These are phyloP conservation scores for Daubentonia madagascariensis DNA, from an alignment of 2,113 vertebrate genomes.

Conservation along the genomic window DNA sequence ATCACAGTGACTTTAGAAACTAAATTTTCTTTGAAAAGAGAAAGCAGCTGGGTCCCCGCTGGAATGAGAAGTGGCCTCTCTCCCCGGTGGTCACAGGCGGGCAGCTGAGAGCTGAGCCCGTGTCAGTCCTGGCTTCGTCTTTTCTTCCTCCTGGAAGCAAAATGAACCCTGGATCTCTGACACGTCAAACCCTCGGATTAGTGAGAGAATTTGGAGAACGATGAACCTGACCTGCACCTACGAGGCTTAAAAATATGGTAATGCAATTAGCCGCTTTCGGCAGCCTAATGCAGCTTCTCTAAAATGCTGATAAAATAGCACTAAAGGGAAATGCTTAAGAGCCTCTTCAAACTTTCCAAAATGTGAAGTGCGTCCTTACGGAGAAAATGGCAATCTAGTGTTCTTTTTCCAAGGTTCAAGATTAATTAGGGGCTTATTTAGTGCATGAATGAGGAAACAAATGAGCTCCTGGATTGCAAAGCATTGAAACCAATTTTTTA, in stretches of 20 bases:
- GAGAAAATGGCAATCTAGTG: slow-evolving; percentile 82
- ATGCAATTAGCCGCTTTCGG: slow-evolving; percentile 84
- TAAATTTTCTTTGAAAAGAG: not conserved
- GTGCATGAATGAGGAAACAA: slow-evolving; percentile 83
- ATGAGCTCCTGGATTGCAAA: slow-evolving; percentile 81
- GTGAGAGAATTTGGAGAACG: not conserved
- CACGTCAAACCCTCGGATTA: slow-evolving; percentile 24
- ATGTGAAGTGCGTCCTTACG: slow-evolving; percentile 79
- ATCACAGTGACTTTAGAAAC: not conserved
- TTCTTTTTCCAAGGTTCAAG: slow-evolving; percentile 83
- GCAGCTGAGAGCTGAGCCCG: no score
- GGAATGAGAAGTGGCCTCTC: not conserved
- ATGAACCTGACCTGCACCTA: slow-evolving; percentile 55
- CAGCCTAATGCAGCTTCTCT: slow-evolving; percentile 82
- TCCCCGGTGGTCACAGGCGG: not conserved
- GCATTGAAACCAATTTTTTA: slow-evolving; percentile 83
- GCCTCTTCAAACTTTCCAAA: slow-evolving; percentile 86
- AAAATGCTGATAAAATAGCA: slow-evolving; percentile 80
- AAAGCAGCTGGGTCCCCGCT: not conserved
- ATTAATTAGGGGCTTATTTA: slow-evolving; percentile 87
- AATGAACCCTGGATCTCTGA: not conserved
- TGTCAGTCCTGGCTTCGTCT: not conserved
- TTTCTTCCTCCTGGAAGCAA: not conserved
- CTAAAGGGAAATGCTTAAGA: slow-evolving; percentile 81
- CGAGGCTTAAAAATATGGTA: slow-evolving; percentile 86